Conservation (phyloP, 2,797 vertebrate species). For the Strix occidentalis region DNA sequence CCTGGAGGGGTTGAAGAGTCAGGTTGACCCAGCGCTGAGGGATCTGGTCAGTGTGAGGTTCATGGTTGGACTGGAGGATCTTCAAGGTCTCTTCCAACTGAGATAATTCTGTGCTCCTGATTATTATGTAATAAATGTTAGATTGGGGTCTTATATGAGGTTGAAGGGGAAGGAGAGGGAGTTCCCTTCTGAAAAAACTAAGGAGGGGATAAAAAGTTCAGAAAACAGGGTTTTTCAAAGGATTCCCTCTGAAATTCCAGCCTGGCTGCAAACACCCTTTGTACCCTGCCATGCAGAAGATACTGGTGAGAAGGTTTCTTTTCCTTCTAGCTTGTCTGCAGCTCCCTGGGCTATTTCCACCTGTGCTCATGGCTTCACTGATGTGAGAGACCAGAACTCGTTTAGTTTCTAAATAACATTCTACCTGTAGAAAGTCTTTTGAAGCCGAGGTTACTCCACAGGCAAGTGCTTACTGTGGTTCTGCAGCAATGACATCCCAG, state of each 20-base stretch:
- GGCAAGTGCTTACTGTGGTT: neutral
- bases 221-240: neutral
- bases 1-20: too few relatives aligned
- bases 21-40: too few relatives aligned
- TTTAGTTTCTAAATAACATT: neutral
- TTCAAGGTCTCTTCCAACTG: too few relatives aligned
- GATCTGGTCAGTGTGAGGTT: too few relatives aligned
- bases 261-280: neutral
- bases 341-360: neutral
- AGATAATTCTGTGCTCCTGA: neutral
- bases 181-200: neutral
- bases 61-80: too few relatives aligned
- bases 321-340: neutral
- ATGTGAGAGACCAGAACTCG: too few relatives aligned
- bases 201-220: neutral
- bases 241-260: neutral
- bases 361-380: neutral
- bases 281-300: neutral
- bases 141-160: neutral
- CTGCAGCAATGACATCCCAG: neutral
- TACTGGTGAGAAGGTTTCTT: neutral
- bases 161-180: too few relatives aligned
- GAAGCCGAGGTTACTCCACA: neutral
- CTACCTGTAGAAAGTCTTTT: neutral
- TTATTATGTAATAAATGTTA: neutral